phyloP scores from a whole-genome alignment of 2,113 vertebrate species.

The Stigmatopora nigra region DNA sequence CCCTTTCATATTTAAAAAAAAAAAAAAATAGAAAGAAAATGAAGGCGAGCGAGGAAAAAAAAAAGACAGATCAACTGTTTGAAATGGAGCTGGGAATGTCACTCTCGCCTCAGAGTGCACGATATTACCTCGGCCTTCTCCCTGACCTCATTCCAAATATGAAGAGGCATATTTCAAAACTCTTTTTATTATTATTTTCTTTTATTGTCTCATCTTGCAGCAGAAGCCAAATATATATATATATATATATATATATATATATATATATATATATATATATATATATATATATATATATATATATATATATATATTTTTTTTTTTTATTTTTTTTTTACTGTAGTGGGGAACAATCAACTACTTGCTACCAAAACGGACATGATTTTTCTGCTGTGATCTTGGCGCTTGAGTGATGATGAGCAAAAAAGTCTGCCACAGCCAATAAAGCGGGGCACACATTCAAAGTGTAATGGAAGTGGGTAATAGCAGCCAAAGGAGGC shows the following conservation, averaged over 20 bases:
- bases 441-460: slow-evolving; percentile 13
- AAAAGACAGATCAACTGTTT: slow-evolving; percentile 47
- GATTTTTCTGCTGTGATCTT: slow-evolving; percentile 44
- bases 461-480: slow-evolving; percentile 22
- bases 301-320: too few relatives aligned
- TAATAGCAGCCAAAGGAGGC: slow-evolving; percentile 22
- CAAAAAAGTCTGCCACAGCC: slow-evolving; percentile 28
- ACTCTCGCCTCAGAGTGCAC: slow-evolving; percentile 43
- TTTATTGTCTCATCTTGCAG: slow-evolving; percentile 45
- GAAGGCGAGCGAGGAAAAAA: slow-evolving; percentile 28
- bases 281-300: too few relatives aligned
- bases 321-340: slow-evolving; percentile 14
- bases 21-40: slow-evolving; percentile 29
- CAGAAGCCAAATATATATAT: slow-evolving; percentile 37
- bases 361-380: slow-evolving; percentile 33
- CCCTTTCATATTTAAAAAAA: slow-evolving; percentile 49
- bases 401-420: slow-evolving; percentile 35
- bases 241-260: too few relatives aligned
- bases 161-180: slow-evolving; percentile 53
- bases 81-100: slow-evolving; percentile 51
- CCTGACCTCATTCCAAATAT: slow-evolving; percentile 63
- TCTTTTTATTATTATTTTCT: slow-evolving; percentile 21
- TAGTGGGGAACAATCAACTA: slow-evolving; percentile 44
- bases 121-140: slow-evolving; percentile 54
- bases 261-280: too few relatives aligned